Base-by-base conservation (phyloP, 2,888 invertebrate species). In the Parnassius apollo region DNA sequence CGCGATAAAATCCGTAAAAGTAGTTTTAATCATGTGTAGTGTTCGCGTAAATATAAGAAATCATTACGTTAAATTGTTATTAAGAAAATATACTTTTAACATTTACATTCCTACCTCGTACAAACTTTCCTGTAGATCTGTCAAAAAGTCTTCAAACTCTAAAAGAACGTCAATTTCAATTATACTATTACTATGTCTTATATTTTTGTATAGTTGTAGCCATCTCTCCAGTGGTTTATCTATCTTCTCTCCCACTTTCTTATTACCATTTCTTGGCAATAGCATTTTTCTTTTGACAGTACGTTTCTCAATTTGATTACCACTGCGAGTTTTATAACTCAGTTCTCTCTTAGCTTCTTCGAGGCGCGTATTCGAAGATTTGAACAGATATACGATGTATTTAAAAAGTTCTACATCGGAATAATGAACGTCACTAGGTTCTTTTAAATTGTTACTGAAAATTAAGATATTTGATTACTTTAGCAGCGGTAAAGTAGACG, bases 381-480 rank as follows among this genome's bases (percentile, higher is more conserved):
- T 71, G 52, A 78, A 75, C 2, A 85, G 57, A 25, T 79, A 79
- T 0, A 79, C 45, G 0, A 74, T 57, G 54, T 85, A 88, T 69
- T 83, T 82, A 2, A 86, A 22, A 0, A 88, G 72, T 55, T 86
- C 75, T 1, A 76, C 10, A 54, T 89, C 86, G 1, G 74, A 70
- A 50, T 78, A 75, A 42, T 85, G 75, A 1, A 86, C 60, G 0
- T 62, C 2, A 7, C 66, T 49, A 0, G 62, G 58, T 0, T 65
- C 54, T 59, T 64, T 57, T 2, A 75, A 22, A 1, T 62, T 45
- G 2, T 72, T 62, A 0, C 60, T 42, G 46, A 42, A 25, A 57
- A 11, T 35, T 25, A 25, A 25, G 25, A 25, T 25, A 25, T 25
- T 4, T 25, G 3, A 25, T 25, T 25, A 25, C 25, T 25, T 25